phyloP scores from a whole-genome alignment of 2,113 vertebrate species.

The Cryptomyrus ogoouensis region DNA sequence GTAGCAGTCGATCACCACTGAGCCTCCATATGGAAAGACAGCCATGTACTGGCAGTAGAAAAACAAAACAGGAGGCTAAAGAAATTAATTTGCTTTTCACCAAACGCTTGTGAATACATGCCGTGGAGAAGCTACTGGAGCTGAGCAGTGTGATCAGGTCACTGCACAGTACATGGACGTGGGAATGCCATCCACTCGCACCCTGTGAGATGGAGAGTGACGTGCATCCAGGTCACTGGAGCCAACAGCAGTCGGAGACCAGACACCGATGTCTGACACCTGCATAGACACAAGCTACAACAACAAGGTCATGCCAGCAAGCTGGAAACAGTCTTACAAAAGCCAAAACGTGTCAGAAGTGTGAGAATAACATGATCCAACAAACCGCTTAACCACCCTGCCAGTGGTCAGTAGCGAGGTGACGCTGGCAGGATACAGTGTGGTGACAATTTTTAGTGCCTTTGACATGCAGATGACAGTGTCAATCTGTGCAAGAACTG shows the following conservation, averaged over 20 bases:
- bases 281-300: slow-evolving; percentile 10
- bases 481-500: not conserved
- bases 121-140: not conserved
- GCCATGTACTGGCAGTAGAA: not conserved
- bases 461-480: not conserved
- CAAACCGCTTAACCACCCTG: not conserved
- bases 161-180: not conserved
- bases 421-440: not conserved
- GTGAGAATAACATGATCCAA: not conserved
- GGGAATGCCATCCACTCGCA: not conserved
- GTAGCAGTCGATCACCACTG: not conserved
- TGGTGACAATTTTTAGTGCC: slow-evolving; percentile 11
- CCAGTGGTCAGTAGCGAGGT: not conserved
- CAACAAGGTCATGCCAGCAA: not conserved
- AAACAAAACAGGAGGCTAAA: slow-evolving; percentile 20
- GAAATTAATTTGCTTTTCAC: not conserved
- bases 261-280: not conserved
- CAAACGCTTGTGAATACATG: not conserved
- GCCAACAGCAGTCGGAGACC: not conserved
- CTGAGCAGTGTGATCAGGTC: not conserved
- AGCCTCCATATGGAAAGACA: not conserved
- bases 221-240: not conserved
- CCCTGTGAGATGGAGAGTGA: not conserved
- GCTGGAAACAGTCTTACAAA: not conserved
- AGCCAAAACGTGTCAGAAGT: not conserved